Conservation (phyloP, 2,797 vertebrate genomes). For the Botia kubotai region DNA sequence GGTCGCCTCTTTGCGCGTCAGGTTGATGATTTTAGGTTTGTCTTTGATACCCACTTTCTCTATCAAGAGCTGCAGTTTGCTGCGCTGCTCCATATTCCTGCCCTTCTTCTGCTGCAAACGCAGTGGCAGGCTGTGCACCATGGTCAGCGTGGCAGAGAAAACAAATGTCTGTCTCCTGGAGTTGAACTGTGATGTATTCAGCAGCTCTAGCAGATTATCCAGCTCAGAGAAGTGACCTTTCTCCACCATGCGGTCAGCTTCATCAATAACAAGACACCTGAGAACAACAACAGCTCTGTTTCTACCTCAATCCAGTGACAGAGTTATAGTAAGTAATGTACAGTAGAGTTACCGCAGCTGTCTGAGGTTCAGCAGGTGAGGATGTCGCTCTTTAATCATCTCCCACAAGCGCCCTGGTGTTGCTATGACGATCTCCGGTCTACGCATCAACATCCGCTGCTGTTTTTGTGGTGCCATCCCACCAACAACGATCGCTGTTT, state of each 20-base stretch:
- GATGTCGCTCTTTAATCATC: conserved; percentile 87
- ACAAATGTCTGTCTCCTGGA: conserved; percentile 91
- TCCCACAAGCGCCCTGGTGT: conserved; percentile 97
- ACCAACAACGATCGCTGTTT: conserved; percentile 90
- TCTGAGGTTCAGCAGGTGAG: conserved; percentile 86
- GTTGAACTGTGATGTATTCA: conserved; percentile 87
- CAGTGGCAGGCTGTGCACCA: conserved; percentile 84
- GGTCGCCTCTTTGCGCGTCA: conserved; percentile 92
- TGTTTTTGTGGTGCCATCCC: conserved; percentile 96
- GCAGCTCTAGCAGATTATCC: conserved; percentile 90
- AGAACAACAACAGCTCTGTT: background rate
- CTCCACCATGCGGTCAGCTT: conserved; percentile 97
- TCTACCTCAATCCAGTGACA: background rate
- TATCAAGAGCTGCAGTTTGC: conserved; percentile 88
- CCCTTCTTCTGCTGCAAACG: conserved; percentile 88
- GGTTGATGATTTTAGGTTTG: conserved; percentile 94
- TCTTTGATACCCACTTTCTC: conserved; percentile 89
- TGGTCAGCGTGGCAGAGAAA: conserved; percentile 95
- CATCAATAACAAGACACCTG: conserved; percentile 96
- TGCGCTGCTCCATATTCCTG: conserved; percentile 83
- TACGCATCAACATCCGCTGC: conserved; percentile 84
- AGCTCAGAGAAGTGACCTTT: conserved; percentile 95
- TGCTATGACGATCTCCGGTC: conserved; percentile 92
- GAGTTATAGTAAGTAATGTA: background rate
- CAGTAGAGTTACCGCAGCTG: conserved; percentile 82